These are phyloP conservation scores for Pandion haliaetus DNA, from an alignment of 2,113 vertebrate species.

Conservation along the genomic window DNA sequence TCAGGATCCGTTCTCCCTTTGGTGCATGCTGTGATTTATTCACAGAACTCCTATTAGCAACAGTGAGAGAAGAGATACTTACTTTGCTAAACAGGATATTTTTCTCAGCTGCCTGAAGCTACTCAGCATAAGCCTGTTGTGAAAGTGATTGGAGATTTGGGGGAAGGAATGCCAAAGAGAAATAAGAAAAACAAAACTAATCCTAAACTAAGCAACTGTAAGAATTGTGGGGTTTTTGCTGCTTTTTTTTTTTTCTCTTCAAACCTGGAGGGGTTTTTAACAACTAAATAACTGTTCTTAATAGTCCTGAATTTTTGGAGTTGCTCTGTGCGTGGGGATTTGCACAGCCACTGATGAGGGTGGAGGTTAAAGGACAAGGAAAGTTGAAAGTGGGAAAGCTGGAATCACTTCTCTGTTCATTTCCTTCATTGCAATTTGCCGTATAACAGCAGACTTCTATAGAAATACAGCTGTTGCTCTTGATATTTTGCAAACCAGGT, in stretches of 20 bases:
- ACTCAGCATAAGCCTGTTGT: constrained; percentile 26
- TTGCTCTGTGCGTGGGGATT: neutral
- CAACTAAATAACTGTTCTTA: neutral
- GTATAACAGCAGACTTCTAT: neutral
- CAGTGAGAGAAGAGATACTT: constrained; percentile 5
- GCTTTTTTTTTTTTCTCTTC: neutral
- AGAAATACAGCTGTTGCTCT: neutral
- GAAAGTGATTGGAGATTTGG: constrained; percentile 41
- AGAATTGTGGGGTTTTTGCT: neutral
- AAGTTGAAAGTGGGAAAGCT: neutral
- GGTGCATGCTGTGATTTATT: constrained; percentile 15
- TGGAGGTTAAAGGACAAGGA: neutral
- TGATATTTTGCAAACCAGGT: neutral
- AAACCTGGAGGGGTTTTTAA: neutral
- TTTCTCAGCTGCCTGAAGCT: constrained; percentile 41
- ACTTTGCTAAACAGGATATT: constrained; percentile 20
- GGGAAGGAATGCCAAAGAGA: neutral
- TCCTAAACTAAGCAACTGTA: neutral
- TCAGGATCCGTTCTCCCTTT: neutral
- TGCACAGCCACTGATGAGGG: neutral
- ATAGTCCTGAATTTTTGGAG: neutral
- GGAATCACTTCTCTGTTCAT: neutral
- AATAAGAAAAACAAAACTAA: constrained; percentile 12
- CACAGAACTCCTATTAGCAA: constrained; percentile 10
- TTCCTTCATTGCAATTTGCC: neutral